Conservation (phyloP, 2,113 vertebrate genomes). For the Oxyruncus cristatus region DNA sequence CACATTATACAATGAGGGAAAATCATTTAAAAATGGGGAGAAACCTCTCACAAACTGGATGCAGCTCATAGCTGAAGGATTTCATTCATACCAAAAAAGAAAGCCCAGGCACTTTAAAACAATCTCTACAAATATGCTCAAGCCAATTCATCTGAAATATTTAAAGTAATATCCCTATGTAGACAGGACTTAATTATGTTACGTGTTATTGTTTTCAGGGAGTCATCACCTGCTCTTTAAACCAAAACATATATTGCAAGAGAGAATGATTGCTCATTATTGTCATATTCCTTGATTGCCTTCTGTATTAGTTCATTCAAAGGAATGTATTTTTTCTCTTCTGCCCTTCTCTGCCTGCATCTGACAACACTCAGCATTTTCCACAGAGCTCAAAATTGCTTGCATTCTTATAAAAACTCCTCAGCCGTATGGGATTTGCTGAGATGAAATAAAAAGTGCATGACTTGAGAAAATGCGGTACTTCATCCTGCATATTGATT, state of each 20-base stretch:
- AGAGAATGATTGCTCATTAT: constrained; percentile 34
- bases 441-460: constrained; percentile 56
- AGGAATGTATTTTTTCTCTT: background rate
- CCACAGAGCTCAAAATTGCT: constrained; percentile 39
- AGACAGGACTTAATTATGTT: background rate
- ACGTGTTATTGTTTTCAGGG: constrained; percentile 9
- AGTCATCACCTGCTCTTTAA: constrained; percentile 22
- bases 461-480: background rate
- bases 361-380: constrained; percentile 47
- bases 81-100: background rate
- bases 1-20: background rate
- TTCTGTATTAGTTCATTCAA: constrained; percentile 32
- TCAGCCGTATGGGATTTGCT: constrained; percentile 25
- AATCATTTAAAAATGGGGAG: background rate
- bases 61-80: background rate
- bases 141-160: background rate
- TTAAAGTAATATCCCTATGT: background rate
- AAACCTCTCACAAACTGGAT: background rate
- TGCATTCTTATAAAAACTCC: constrained; percentile 40
- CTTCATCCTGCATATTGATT: constrained; percentile 10
- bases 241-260: background rate
- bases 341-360: constrained; percentile 10
- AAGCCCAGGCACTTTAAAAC: background rate
- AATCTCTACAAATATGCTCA: background rate
- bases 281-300: constrained; percentile 30